Conservation (phyloP, 1,140 invertebrate genomes). For the Zaprionus vittiger region DNA sequence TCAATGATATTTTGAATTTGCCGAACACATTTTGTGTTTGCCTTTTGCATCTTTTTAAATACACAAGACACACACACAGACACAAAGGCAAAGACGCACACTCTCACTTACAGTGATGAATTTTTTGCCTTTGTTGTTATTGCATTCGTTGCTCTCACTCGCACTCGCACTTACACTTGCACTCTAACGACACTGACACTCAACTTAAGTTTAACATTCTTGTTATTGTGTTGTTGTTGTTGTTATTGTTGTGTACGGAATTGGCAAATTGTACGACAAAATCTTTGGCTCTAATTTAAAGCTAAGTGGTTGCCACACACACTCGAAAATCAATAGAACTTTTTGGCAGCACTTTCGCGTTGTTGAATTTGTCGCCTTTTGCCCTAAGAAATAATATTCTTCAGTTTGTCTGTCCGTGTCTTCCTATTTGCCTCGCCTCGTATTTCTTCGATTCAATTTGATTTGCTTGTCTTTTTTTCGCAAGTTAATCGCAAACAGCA, state of each 20-base stretch:
- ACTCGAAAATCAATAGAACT: conserved; percentile 70
- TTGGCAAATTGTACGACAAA: conserved; percentile 40
- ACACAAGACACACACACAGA: conserved; percentile 29
- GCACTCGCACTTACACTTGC: conserved; percentile 11
- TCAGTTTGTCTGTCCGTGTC: conserved; percentile 13
- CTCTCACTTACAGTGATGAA: conserved; percentile 41
- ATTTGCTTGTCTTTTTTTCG: conserved; percentile 31
- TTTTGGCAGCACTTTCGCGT: conserved; percentile 15
- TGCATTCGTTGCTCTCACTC: conserved; percentile 40
- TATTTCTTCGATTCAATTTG: conserved; percentile 38
- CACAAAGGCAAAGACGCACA: conserved; percentile 24
- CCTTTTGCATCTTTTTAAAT: conserved; percentile 63
- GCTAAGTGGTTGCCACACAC: conserved; percentile 53
- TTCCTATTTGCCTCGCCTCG: conserved; percentile 17
- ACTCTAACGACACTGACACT: conserved; percentile 25
- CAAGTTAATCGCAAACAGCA: conserved; percentile 21
- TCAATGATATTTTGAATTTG: conserved; percentile 49
- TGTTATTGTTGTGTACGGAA: conserved; percentile 32
- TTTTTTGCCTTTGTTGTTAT: conserved; percentile 67
- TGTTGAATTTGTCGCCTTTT: conserved; percentile 6
- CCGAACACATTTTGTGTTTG: conserved; percentile 39
- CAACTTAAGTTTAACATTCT: conserved; percentile 58
- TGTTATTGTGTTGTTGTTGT: conserved; percentile 24
- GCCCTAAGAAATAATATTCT: conserved; percentile 35
- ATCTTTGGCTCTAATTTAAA: conserved; percentile 31